Evolutionary conservation across 2,888 invertebrate species (phyloP), one percentile per base, ranked within the genome.

Genomic region (Taenaris catops): DNA sequence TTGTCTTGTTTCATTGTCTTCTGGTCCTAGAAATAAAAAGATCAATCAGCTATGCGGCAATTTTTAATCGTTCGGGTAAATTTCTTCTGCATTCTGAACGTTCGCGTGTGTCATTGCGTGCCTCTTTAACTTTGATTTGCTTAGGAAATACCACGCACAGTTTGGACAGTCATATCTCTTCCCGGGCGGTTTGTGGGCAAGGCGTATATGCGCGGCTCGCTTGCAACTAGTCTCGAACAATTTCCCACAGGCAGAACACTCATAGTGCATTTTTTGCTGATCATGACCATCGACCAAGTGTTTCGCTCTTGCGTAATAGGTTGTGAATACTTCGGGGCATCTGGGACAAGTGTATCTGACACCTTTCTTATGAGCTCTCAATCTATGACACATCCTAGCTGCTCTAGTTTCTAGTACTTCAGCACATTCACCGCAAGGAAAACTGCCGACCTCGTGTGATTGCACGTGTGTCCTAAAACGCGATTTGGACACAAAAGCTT

Each of bases 401-500:
- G 69, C 68, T 37, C 72, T 57, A 1, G 81, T 79, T 11, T 57
- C 59, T 0, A 81, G 49, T 0, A 76, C 39, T 25, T 71, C 71
- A 2, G 56, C 62, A 37, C 86, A 86, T 11, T 70, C 54, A 0
- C 70, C 66, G 24, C 86, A 86, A n/a, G 78, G 68, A 34, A 80
- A 81, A 12, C 44, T 64, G 0, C 79, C 80, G 0, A 58, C 57
- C 41, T 78, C 79, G 12, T 81, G 78, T 0, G 68, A 69, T 41
- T 84, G 81, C 0, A 73, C 61, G 35, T 86, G 86, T 23, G 68
- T 69, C 5, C 83, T 56, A 39, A 81, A 80, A 8, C 84, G 50
- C 0, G 83, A 68, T 43, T 68, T 79, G 0, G 86, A 81, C 1
- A 70, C 60, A 34, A 84, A 86, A 0, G 71, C 69, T 40, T 84